phyloP scores from a whole-genome alignment of 2,113 vertebrate genomes.

The Heterocephalus glaber region DNA sequence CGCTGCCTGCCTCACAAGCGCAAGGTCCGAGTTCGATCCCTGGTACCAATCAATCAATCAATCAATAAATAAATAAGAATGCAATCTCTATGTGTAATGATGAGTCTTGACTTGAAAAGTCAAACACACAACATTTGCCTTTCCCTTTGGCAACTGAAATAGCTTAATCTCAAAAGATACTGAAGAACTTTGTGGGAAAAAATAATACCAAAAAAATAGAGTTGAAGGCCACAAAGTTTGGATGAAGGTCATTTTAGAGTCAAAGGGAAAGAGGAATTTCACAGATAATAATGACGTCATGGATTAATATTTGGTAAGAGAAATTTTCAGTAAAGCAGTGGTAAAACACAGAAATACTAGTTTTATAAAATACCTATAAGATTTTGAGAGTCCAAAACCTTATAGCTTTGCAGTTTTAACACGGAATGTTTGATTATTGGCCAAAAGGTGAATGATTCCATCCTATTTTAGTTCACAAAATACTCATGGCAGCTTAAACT shows the following conservation, averaged over 20 bases:
- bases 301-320: neutral
- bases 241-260: neutral
- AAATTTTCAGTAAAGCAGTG: neutral
- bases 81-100: neutral
- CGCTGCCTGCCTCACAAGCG: too few species aligned
- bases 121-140: neutral
- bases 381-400: neutral
- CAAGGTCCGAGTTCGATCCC: too few species aligned
- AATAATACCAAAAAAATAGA: neutral
- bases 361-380: neutral
- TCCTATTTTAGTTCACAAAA: neutral
- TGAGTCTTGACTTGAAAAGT: neutral
- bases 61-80: too few species aligned
- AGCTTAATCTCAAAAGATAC: neutral
- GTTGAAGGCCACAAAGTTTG: neutral
- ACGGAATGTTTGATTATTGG: neutral
- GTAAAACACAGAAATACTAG: neutral
- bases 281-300: neutral
- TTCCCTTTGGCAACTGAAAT: neutral
- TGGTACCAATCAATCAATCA: too few species aligned
- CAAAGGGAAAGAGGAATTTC: neutral
- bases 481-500: neutral
- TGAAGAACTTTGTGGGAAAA: neutral
- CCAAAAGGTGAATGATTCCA: neutral
- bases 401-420: neutral